Conservation (phyloP, 2,797 vertebrate genomes). For the Pseudomugil gertrudae region DNA sequence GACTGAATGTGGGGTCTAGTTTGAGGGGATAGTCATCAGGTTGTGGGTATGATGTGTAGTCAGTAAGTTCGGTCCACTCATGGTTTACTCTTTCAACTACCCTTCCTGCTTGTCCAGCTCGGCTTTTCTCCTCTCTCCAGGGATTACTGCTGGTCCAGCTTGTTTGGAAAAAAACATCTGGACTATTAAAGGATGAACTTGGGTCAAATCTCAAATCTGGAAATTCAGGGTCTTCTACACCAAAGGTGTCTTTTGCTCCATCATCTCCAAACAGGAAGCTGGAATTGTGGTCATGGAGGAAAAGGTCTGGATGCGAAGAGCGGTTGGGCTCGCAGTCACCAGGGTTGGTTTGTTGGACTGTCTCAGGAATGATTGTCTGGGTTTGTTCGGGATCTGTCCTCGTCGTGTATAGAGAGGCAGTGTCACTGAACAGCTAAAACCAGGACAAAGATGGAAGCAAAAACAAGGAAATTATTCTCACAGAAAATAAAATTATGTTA, state of each 20-base stretch:
- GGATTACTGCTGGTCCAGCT: slow-evolving; percentile 28
- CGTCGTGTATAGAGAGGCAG: slow-evolving; percentile 78
- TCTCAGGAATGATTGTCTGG: slow-evolving; percentile 28
- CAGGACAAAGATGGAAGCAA: slow-evolving; percentile 10
- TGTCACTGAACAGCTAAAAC: slow-evolving; percentile 88
- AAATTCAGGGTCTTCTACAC: background rate
- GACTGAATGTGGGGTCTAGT: slow-evolving; percentile 20
- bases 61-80: slow-evolving; percentile 20
- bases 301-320: slow-evolving; percentile 12
- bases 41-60: background rate
- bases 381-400: slow-evolving; percentile 46
- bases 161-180: slow-evolving; percentile 17
- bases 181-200: slow-evolving; percentile 23
- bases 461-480: background rate
- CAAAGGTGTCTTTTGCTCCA: slow-evolving; percentile 10
- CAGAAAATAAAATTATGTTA: background rate
- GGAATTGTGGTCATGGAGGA: slow-evolving; percentile 5
- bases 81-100: slow-evolving; percentile 37
- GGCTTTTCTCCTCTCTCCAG: slow-evolving; percentile 42
- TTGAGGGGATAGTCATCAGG: slow-evolving; percentile 24
- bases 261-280: slow-evolving; percentile 34
- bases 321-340: background rate
- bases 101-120: slow-evolving; percentile 43
- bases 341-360: slow-evolving; percentile 21
- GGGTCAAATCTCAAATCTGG: slow-evolving; percentile 35